These are phyloP conservation scores for Pipistrellus kuhlii DNA, from an alignment of 2,797 vertebrate genomes.

Conservation along the genomic window DNA sequence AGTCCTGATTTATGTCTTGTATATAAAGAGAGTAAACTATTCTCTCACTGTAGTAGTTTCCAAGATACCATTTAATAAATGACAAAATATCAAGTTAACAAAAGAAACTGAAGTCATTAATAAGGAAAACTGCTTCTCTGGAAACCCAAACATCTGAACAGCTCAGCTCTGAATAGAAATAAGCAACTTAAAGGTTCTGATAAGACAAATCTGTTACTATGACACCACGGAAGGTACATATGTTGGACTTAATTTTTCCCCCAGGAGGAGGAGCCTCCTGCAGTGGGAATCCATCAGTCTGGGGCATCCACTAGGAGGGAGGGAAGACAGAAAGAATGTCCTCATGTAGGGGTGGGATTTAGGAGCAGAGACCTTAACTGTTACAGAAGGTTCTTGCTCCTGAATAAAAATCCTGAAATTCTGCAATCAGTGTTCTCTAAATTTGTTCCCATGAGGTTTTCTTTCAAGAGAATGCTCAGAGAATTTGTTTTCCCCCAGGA, in stretches of 20 bases:
- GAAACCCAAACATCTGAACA: constrained; percentile 66
- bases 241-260: neutral
- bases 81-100: constrained; percentile 73
- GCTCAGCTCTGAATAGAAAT: constrained; percentile 54
- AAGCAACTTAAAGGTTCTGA: constrained; percentile 66
- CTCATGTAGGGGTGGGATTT: neutral
- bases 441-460: neutral
- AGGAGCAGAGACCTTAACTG: neutral
- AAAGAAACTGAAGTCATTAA: constrained; percentile 74
- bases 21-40: constrained; percentile 74
- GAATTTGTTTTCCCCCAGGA: neutral
- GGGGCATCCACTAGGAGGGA: neutral
- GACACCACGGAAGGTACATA: neutral
- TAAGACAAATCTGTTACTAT: constrained; percentile 65
- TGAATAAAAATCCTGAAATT: neutral
- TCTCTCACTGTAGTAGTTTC: constrained; percentile 71
- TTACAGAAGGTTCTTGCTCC: neutral
- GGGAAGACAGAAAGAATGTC: neutral
- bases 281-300: constrained; percentile 41
- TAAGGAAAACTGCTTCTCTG: constrained; percentile 62
- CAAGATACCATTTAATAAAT: constrained; percentile 78
- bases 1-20: constrained; percentile 79
- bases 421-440: neutral
- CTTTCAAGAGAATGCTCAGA: neutral
- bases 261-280: neutral